phyloP scores from a whole-genome alignment of 2,113 vertebrate species.

The Eolophus roseicapilla region DNA sequence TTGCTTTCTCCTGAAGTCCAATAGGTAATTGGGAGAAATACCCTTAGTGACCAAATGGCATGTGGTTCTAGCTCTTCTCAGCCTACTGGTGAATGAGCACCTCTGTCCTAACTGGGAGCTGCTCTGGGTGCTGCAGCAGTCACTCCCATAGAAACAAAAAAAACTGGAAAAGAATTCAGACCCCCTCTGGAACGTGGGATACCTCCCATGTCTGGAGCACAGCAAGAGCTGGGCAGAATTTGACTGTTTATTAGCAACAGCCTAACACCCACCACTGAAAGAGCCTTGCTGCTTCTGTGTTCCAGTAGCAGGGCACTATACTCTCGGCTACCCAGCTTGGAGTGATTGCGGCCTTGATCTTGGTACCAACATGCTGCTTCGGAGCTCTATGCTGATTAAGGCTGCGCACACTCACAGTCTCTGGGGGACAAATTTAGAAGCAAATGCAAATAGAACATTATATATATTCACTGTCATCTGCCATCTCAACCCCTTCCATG shows the following conservation, averaged over 20 bases:
- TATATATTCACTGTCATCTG: constrained; percentile 15
- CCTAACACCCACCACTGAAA: background rate
- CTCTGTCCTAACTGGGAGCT: background rate
- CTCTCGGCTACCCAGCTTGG: background rate
- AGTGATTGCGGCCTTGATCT: background rate
- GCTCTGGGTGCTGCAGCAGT: background rate
- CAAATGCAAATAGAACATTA: constrained; percentile 26
- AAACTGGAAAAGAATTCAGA: background rate
- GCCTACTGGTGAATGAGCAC: background rate
- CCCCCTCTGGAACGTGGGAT: background rate
- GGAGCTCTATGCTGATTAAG: background rate
- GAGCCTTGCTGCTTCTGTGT: background rate
- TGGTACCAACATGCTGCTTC: background rate
- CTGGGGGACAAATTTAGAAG: constrained; percentile 19
- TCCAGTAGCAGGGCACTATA: background rate
- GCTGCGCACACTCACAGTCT: background rate
- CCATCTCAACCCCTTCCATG: background rate
- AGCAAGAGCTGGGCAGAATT: background rate
- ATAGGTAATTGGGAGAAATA: background rate
- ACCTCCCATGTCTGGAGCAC: background rate
- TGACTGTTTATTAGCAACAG: background rate
- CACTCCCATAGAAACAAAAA: background rate
- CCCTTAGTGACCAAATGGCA: accelerated
- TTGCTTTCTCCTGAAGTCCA: background rate
- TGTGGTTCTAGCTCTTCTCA: background rate